phyloP scores from a whole-genome alignment of 2,888 invertebrate genomes.

The Melikaiella ostensackeni region DNA sequence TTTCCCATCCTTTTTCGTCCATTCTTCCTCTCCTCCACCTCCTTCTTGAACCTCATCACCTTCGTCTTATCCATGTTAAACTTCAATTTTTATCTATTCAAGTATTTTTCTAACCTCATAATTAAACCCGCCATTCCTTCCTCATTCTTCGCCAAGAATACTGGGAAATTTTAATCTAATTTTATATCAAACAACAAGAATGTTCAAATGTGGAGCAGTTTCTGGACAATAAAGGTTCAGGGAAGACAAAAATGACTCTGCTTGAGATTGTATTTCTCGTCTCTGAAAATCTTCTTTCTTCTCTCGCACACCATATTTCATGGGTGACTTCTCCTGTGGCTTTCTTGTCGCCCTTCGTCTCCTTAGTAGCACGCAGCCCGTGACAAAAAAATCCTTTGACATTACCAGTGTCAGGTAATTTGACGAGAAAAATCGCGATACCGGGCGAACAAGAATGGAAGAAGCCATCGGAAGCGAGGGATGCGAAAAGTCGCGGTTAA shows the following conservation, averaged over 20 bases:
- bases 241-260: conserved; percentile 22
- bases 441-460: conserved; percentile 37
- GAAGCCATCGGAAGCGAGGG: conserved; percentile 35
- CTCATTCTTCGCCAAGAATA: too few relatives aligned
- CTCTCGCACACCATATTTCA: conserved; percentile 38
- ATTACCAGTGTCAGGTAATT: conserved; percentile 39
- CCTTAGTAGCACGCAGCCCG: conserved; percentile 29
- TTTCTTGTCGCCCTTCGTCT: conserved; percentile 34
- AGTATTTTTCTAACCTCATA: too few relatives aligned
- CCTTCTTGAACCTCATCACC: too few relatives aligned
- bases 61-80: too few relatives aligned
- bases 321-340: conserved; percentile 37
- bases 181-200: neutral
- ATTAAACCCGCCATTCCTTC: too few relatives aligned
- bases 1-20: too few relatives aligned
- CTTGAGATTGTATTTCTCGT: conserved; percentile 28
- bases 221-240: conserved; percentile 10
- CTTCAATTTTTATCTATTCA: too few relatives aligned
- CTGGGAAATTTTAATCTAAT: neutral
- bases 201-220: conserved; percentile 7
- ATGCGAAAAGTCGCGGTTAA: conserved; percentile 41
- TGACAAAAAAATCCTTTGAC: conserved; percentile 41
- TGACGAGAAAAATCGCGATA: conserved; percentile 40
- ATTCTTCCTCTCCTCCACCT: too few relatives aligned
- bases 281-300: conserved; percentile 35